These are phyloP conservation scores for Bimastos eiseni DNA, from an alignment of 2,888 invertebrate genomes.

Conservation along the genomic window DNA sequence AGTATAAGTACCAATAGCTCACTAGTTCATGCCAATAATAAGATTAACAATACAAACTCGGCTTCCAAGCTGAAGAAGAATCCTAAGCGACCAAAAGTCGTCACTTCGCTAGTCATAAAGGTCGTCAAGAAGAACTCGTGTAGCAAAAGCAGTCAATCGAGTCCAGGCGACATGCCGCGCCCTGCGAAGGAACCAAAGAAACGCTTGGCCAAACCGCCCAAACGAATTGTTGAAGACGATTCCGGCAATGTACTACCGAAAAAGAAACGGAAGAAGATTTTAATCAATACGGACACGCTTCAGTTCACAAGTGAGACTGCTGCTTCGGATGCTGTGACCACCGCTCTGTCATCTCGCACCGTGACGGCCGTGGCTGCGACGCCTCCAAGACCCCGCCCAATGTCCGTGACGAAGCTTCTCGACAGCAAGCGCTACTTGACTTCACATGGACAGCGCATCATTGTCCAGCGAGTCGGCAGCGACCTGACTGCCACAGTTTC, in stretches of 20 bases:
- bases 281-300: neutral
- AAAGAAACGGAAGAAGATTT: conserved; percentile 24
- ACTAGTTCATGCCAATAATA: neutral
- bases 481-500: neutral
- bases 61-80: neutral
- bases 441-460: conserved; percentile 17
- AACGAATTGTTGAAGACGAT: neutral
- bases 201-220: neutral
- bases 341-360: neutral
- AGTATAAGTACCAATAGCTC: neutral
- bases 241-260: neutral
- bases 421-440: conserved; percentile 15
- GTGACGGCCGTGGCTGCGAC: neutral
- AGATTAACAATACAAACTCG: too few relatives aligned
- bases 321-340: neutral
- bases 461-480: neutral
- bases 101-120: neutral
- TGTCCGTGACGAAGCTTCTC: conserved; percentile 2
- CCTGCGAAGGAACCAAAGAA: neutral
- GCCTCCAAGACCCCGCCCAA: neutral
- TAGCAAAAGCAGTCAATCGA: neutral
- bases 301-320: neutral
- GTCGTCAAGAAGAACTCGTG: neutral
- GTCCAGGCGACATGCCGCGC: neutral
- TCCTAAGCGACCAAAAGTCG: neutral